phyloP scores from a whole-genome alignment of 2,113 vertebrate species.

The Mesembrinibis cayennensis region DNA sequence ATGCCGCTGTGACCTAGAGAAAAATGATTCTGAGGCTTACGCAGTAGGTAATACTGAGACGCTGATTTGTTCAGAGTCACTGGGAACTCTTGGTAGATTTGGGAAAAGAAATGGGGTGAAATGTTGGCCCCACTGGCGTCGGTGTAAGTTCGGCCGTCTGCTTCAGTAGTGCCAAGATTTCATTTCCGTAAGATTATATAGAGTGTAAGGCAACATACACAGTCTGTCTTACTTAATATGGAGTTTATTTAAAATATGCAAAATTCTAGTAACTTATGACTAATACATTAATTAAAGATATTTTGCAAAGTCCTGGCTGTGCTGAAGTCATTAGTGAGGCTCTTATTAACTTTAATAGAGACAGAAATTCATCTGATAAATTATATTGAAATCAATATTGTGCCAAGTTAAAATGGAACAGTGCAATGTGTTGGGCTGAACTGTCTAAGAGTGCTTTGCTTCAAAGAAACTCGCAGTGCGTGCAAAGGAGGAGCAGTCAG shows the following conservation, averaged over 20 bases:
- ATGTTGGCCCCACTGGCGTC: background rate
- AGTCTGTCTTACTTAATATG: background rate
- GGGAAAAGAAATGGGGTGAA: background rate
- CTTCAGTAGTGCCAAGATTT: background rate
- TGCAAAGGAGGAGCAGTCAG: background rate
- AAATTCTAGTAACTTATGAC: background rate
- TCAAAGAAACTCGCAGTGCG: background rate
- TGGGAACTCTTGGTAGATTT: background rate
- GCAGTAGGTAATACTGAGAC: background rate
- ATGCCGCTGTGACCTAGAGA: background rate
- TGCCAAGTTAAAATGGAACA: background rate
- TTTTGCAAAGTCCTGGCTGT: background rate
- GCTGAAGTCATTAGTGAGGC: background rate
- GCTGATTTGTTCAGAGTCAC: background rate
- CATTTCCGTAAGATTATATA: background rate
- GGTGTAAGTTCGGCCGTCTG: background rate
- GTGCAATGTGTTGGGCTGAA: background rate
- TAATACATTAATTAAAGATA: background rate
- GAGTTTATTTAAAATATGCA: background rate
- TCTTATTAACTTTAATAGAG: background rate
- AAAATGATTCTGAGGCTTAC: background rate
- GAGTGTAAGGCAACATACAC: background rate
- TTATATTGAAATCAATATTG: background rate
- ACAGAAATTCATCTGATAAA: background rate
- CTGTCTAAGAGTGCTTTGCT: background rate